A percentile compares a stretch with the other conserved stretches of the same genome.
phyloP scores from a whole-genome alignment of 2,797 vertebrate species.

The Linurgus olivaceus region DNA sequence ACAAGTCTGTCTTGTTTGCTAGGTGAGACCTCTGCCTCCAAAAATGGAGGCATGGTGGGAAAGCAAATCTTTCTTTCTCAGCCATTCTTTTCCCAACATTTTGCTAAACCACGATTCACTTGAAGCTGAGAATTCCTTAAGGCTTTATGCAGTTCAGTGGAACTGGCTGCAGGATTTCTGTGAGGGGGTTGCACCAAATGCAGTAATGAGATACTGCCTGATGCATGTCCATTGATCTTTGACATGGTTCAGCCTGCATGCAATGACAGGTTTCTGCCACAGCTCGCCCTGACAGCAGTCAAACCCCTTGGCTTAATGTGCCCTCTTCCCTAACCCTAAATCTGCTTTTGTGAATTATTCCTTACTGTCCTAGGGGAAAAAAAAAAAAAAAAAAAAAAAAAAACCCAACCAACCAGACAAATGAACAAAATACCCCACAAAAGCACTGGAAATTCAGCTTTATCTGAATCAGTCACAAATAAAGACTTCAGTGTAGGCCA shows the following conservation, averaged over 20 bases:
- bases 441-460: background rate
- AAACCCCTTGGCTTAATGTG: background rate
- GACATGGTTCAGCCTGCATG: background rate
- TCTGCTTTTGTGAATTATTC: background rate
- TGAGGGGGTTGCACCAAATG: background rate
- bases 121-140: background rate
- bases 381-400: rapidly evolving
- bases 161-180: background rate
- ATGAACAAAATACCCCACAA: too few species aligned
- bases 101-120: background rate
- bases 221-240: background rate
- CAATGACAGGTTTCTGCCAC: background rate
- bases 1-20: background rate
- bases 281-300: background rate
- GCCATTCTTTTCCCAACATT: background rate
- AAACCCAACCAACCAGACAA: background rate
- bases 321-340: background rate
- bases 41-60: background rate
- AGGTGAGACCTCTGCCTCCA: background rate
- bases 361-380: background rate
- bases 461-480: constrained; percentile 10
- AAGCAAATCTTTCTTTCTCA: background rate
- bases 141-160: background rate
- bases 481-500: background rate
- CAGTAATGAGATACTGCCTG: background rate